Base-by-base conservation (phyloP, 2,113 vertebrate species). In the Eolophus roseicapilla region DNA sequence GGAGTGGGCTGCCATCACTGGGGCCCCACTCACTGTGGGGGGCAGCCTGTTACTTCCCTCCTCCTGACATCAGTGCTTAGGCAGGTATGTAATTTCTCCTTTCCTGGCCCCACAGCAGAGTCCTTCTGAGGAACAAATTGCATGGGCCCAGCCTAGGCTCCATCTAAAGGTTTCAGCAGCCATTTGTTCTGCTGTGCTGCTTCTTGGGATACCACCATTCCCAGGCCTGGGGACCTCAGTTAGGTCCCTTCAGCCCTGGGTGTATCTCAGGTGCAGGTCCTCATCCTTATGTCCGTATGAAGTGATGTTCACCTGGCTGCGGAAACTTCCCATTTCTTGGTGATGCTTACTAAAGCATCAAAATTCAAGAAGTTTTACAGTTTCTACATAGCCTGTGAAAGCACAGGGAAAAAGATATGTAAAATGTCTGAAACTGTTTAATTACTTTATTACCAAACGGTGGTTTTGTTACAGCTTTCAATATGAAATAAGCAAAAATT, bases 11-110 rank as follows among this genome's bases (percentile, higher is more conserved):
- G 35, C 53, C 0, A 1, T 9, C 1, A 0, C 1, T 4, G 44
- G 52, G 74, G 67, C 78, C 39, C 37, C 0, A 0, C 71, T 77
- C 6, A 0, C 68, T 0, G 0, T 5, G 7, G n/a, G 29, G 10
- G 19, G 11, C 78, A 8, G 0, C 35, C n/a, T 31, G 8, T 3
- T 39, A 2, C 59, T 78, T 60, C 82, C 53, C 88, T 69, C 27
- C 75, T 52, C 41, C 76, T 37, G 76, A 2, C 3, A 0, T 11
- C 7, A 0, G 4, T 20, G 29, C 79, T 37, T 6, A 6, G 74
- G 44, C 67, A 76, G 37, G 21, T 82, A 4, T 25, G 6, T 11
- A 2, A 21, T 29, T 76, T 49, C 70, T 73, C 49, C 43, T 76
- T 28, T n/a, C 53, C 4, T 25, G 23, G 64, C 18, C n/a, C 41